Evolutionary conservation across 2,888 invertebrate species (phyloP).

Genomic region (Ormyrus thymus): DNA sequence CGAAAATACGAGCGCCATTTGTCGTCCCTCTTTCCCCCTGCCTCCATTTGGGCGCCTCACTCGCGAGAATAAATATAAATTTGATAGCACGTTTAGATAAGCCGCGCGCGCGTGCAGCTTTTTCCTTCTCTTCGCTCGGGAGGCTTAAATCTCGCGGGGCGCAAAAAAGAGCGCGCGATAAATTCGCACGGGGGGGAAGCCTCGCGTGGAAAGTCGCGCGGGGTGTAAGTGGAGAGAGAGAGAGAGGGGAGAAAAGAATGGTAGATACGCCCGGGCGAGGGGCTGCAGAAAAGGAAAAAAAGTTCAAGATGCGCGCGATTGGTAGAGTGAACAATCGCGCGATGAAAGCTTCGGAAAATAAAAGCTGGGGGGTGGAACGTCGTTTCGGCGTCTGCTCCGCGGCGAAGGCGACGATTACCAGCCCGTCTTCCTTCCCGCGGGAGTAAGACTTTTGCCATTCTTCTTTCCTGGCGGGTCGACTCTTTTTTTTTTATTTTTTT

Average conservation of each 20-base stretch:
- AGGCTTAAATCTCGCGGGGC: conserved; percentile 19
- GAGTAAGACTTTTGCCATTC: conserved; percentile 34
- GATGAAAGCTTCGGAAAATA: conserved; percentile 18
- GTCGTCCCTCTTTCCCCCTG: conserved; percentile 55
- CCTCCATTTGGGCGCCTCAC: conserved; percentile 42
- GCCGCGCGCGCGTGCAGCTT: conserved; percentile 1
- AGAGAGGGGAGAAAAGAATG: not conserved
- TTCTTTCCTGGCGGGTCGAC: conserved; percentile 15
- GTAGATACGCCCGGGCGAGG: not conserved
- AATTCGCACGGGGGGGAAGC: no score
- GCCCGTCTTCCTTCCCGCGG: conserved; percentile 16
- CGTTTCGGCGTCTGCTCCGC: conserved; percentile 2
- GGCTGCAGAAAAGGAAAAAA: no score
- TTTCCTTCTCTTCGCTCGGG: conserved; percentile 3
- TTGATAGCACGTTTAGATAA: conserved; percentile 66
- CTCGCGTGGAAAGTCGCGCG: conserved; percentile 6
- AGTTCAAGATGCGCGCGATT: no score
- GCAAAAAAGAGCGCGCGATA: conserved; percentile 24
- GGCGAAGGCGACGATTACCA: conserved; percentile 46
- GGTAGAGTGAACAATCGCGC: conserved; percentile 22
- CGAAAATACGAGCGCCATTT: conserved; percentile 65
- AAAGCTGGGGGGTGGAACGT: not conserved
- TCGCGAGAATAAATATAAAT: conserved; percentile 66
- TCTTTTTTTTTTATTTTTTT: not conserved
- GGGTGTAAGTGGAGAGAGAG: conserved; percentile 2